Base-by-base conservation (phyloP, 2,888 invertebrate genomes). In the Nasonia oneida region DNA sequence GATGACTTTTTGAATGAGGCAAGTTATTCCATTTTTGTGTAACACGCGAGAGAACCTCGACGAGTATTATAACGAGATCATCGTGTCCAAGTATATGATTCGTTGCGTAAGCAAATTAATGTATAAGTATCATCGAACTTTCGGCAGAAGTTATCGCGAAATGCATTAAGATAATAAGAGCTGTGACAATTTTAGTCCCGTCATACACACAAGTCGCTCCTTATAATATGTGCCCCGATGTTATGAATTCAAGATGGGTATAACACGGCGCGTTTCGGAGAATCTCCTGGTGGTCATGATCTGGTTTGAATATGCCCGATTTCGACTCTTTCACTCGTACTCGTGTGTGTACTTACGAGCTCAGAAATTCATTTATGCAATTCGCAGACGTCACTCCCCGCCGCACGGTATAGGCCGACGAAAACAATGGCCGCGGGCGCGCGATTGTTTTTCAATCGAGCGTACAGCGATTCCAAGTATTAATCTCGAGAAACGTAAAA, bases 91-190 rank as follows among this genome's bases (percentile, higher is more conserved):
- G n/a, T 8, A 3, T 23, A 37, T 37, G 4, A 67, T 33, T 67
- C 67, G 29, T 67, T 67, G 67, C 67, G 67, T 15, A 67, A 33
- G 47, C 50, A 50, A 5, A 33, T 71, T 71, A 53, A 53, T 53
- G 15, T 53, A 53, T 50, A 53, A 15, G 18, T 18, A 18, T 37
- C 15, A 47, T 29, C 57, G n/a, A 37, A 37, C 33, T n/a, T 61
- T 39, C 33, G 37, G 12, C 18, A 18, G 39, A n/a, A 29, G 33
- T 61, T 76, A 76, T 76, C 76, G 18, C 37, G 18, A 76, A 76
- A 76, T 61, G 37, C 76, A 76, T 76, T 76, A 76, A 76, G 76
- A 76, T 76, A 37, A 39, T 23, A 3, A 33, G 57, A 61, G 57
- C 57, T 29, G 12, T 15, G 29, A 15, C 23, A 8, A 15, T 75